Base-by-base conservation (phyloP, 2,888 invertebrate species). In the Acleris cristana region DNA sequence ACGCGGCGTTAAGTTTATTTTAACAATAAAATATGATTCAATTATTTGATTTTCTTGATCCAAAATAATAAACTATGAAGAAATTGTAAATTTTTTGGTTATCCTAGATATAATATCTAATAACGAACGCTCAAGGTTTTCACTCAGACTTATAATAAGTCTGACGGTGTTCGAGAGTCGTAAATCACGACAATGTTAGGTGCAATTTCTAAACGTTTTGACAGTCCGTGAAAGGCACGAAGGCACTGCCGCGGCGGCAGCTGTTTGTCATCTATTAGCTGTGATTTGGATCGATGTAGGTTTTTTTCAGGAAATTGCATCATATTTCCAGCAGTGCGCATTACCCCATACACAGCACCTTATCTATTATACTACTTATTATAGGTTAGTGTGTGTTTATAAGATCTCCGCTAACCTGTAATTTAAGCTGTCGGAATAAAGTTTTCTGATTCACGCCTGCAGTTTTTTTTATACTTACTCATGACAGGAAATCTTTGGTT, bases 261-360 rank as follows among this genome's bases (percentile, higher is more conserved):
- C 67, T 67, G 63, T 58, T 67, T 40, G 62, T 58, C 62, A 67
- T 18, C 54, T 44, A 48, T 62, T 57, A 30, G 62, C 53, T 52
- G 52, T 67, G 62, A 63, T 67, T 67, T 63, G 67, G 65, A 69
- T 71, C 70, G 64, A 71, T 71, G 65, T 66, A 61, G 54, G 26
- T 14, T 62, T 52, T 69, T 70, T 62, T 51, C 48, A 53, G 54
- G 60, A 69, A 70, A 72, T 72, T 72, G 68, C 72, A 65, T 72
- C 71, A 71, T 52, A 62, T 66, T 55, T 63, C 48, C 53, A 57
- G 44, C 58, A 52, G 68, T 64, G 57, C 49, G 48, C 62, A 63
- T 58, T 67, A 67, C 58, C 62, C 40, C 45, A 49, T 40, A 58
- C 40, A 40, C 48, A 34, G 10, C 4, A 53, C 26, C 57, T 58